Base-by-base conservation (phyloP, 2,888 invertebrate species). In the Pheosia tremula region DNA sequence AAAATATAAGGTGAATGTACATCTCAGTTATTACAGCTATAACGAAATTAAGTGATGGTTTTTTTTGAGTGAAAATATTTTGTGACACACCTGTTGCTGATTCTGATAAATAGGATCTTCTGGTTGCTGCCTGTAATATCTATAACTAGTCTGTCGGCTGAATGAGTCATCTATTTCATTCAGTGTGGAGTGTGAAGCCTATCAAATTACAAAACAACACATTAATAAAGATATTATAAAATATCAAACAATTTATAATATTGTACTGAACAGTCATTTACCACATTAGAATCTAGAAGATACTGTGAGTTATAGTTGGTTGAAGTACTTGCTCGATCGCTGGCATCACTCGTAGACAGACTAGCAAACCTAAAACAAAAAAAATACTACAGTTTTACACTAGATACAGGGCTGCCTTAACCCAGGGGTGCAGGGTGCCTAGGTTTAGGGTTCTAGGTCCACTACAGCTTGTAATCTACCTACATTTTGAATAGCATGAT, bases 321-420 rank as follows among this genome's bases (percentile, higher is more conserved):
- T 61, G 90, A 86, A 61, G 89, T 85, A 75, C 90, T 92, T 50
- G 90, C 88, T 62, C 93, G 91, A 63, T 96, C 95, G 9, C 45
- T 56, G 13, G 56, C 13, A 72, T 82, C 81, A 64, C 84, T 88
- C 54, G 92, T 90, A 7, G 96, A 96, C 70, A 96, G 89, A 88
- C 95, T 96, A 56, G 96, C 96, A 93, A 96, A 96, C 84, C 96
- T 96, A 75, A 41, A 83, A 85, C 54, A 62, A 58, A 54, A 5
- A 56, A 54, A 7, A 49, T 56, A 41, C 39, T n/a, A 39, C 9
- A 53, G 37, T 62, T 4, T 47, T 47, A 47, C 24, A 24, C 24
- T 24, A 24, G 24, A 24, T 24, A 24, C 24, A 24, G 24, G 24
- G 24, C 2, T 2, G 24, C 2, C 24, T 24, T 24, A 24, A 24